Base-by-base conservation (phyloP, 2,888 invertebrate genomes). In the Xanthorhoe designata region DNA sequence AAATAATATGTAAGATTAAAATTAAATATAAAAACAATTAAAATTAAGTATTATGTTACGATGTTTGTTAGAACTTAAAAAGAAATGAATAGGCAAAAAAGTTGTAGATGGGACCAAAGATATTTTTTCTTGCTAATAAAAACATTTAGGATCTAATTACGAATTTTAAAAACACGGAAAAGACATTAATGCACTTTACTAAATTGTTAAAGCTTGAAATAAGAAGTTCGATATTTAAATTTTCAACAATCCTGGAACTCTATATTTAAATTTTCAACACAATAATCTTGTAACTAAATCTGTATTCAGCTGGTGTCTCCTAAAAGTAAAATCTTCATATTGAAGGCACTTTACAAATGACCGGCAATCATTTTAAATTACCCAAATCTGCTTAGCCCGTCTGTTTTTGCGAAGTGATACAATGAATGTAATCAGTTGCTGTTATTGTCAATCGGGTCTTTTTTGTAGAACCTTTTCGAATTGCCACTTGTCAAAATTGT, bases 321-420 rank as follows among this genome's bases (percentile, higher is more conserved):
- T 38, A 38, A 56, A 61, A 52, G 18, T 61, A 61, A 65, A 65
- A 51, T 50, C 35, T 57, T 63, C 29, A 78, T 72, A 72, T 77
- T 80, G 77, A 80, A 78, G 70, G 68, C 74, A 73, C 74, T 80
- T 82, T 77, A 79, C 77, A 80, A 85, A 86, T 80, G 77, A 76
- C 77, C 76, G 59, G 76, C 75, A 84, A 85, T 86, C 78, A 85
- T 83, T 81, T 78, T 76, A 81, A 86, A 86, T 84, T 83, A 81
- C 76, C 77, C 71, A 73, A 76, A 75, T 70, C 75, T 78, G 72
- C 70, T 78, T 78, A 78, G 77, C 64, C 70, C 61, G 61, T 70
- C 71, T 78, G 75, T 75, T 77, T 81, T 79, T 79, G 61, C 54
- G 58, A 65, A 63, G 73, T 75, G 68, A 61, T 32, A 75, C 80